Evolutionary conservation across 2,113 vertebrate species (phyloP).

Genomic region (Malurus elegans): DNA sequence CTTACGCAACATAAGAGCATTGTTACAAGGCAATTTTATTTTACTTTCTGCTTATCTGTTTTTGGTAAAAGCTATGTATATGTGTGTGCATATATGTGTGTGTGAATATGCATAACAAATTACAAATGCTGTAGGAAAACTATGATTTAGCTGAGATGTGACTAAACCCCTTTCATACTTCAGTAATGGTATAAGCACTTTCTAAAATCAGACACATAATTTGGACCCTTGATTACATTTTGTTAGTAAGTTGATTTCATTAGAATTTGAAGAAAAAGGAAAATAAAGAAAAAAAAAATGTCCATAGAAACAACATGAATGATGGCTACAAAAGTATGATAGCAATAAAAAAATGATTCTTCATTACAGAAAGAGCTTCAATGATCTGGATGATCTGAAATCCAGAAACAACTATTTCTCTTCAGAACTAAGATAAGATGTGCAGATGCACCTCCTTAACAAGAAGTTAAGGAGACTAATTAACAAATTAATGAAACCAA

Average conservation of each 20-base stretch:
- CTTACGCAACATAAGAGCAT: not conserved
- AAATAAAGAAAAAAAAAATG: not conserved
- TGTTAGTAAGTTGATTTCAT: not conserved
- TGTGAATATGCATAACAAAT: not conserved
- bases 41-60: not conserved
- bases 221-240: not conserved
- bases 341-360: not conserved
- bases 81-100: not conserved
- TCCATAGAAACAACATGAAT: not conserved
- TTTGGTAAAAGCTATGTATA: not conserved
- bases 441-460: fast-evolving
- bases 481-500: not conserved
- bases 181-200: not conserved
- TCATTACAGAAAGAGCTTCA: not conserved
- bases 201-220: not conserved
- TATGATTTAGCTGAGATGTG: not conserved
- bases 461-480: not conserved
- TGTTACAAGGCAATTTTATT: not conserved
- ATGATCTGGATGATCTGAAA: not conserved
- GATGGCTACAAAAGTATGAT: not conserved
- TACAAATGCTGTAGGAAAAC: not conserved
- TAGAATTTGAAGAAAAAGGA: not conserved
- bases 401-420: not conserved
- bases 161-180: not conserved
- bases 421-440: not conserved